phyloP scores from a whole-genome alignment of 2,113 vertebrate species.

The Tachysurus fulvidraco region DNA sequence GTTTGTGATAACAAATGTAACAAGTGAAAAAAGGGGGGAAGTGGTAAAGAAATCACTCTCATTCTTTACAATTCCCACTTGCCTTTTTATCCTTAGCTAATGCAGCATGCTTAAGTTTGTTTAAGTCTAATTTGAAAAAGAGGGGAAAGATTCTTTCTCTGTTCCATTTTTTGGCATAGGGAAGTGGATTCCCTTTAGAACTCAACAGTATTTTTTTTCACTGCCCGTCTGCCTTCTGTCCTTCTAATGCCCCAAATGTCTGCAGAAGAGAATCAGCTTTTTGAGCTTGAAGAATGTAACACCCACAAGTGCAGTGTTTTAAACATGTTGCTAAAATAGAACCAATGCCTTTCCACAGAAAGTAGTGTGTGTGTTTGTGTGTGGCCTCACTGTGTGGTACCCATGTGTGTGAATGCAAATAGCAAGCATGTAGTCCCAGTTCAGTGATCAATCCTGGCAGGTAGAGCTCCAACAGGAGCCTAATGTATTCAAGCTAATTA shows the following conservation, averaged over 20 bases:
- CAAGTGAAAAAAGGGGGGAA: background rate
- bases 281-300: background rate
- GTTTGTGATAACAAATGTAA: background rate
- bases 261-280: conserved; percentile 25
- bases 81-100: background rate
- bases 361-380: background rate
- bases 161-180: background rate
- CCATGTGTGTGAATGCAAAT: conserved; percentile 54
- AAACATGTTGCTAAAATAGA: conserved; percentile 31
- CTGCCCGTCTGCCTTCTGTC: conserved; percentile 21
- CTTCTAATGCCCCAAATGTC: conserved; percentile 8
- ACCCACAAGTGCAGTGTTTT: conserved; percentile 5
- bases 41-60: background rate
- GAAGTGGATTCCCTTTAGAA: conserved; percentile 14
- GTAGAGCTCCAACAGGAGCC: conserved; percentile 68
- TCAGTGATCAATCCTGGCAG: conserved; percentile 71
- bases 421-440: conserved; percentile 63
- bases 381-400: conserved; percentile 36
- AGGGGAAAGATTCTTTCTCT: background rate
- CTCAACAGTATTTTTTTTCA: conserved; percentile 23
- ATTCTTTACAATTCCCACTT: background rate
- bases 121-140: background rate
- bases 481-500: conserved; percentile 80
- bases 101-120: background rate
- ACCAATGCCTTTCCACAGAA: conserved; percentile 3